Percentiles rank a stretch among this genome's conserved stretches.
These are phyloP conservation scores for Myxocyprinus asiaticus DNA, from an alignment of 2,113 vertebrate genomes.

Conservation along the genomic window DNA sequence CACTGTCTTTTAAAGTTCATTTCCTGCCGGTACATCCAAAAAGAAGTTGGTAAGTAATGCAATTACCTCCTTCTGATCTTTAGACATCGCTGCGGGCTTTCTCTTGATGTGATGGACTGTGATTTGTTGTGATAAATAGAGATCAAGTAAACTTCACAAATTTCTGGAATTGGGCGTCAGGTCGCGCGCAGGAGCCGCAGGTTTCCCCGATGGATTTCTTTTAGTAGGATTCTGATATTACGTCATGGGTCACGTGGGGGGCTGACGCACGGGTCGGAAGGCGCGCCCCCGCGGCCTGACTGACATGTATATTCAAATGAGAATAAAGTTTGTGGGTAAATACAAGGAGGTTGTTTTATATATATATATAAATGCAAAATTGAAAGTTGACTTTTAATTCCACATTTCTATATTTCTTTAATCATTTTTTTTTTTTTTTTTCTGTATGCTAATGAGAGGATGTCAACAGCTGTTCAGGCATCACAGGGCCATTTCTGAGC, in stretches of 20 bases:
- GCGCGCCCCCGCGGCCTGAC: slow-evolving; percentile 3
- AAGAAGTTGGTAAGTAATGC: slow-evolving; percentile 56
- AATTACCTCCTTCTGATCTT: slow-evolving; percentile 51
- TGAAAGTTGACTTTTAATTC: too few species aligned
- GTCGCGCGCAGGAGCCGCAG: slow-evolving; percentile 44
- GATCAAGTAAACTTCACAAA: slow-evolving; percentile 19
- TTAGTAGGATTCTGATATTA: slow-evolving; percentile 52
- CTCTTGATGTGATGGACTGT: neutral
- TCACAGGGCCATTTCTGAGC: too few species aligned
- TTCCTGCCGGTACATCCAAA: neutral
- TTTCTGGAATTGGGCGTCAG: slow-evolving; percentile 56
- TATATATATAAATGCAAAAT: too few species aligned
- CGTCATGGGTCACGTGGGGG: slow-evolving; percentile 74
- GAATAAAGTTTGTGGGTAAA: neutral
- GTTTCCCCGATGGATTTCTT: slow-evolving; percentile 59
- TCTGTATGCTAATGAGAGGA: too few species aligned
- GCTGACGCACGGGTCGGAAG: slow-evolving; percentile 8
- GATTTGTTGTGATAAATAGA: neutral
- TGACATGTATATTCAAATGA: neutral
- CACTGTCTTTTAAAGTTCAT: neutral
- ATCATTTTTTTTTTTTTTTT: too few species aligned
- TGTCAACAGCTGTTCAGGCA: too few species aligned
- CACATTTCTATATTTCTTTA: too few species aligned
- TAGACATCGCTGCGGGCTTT: slow-evolving; percentile 59
- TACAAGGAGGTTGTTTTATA: too few species aligned